Percentiles rank a stretch among this genome's conserved stretches.
phyloP scores from a whole-genome alignment of 1,140 invertebrate species.

The Danaus plexippus region DNA sequence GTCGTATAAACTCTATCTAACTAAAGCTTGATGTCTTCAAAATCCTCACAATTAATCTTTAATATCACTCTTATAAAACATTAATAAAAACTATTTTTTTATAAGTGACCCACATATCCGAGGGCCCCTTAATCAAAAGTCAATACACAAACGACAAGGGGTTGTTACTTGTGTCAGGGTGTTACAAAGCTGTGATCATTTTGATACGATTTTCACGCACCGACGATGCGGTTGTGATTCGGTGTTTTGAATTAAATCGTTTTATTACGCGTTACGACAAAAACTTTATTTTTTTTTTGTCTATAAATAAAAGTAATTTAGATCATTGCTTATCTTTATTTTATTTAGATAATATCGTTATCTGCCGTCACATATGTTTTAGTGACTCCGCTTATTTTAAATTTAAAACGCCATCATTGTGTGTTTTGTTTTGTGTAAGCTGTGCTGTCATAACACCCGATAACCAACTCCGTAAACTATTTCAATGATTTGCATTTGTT shows the following conservation, averaged over 20 bases:
- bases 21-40: no score
- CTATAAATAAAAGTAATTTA: not conserved
- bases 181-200: conserved; percentile 52
- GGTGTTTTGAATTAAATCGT: conserved; percentile 16
- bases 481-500: conserved; percentile 6
- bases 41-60: no score
- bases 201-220: conserved; percentile 55
- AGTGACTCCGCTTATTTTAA: no score
- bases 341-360: not conserved
- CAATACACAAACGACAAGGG: conserved; percentile 25
- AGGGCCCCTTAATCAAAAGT: conserved; percentile 4
- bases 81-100: no score
- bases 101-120: conserved; percentile 8
- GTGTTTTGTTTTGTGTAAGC: no score
- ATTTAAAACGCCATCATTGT: no score
- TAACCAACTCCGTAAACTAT: no score
- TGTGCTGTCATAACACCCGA: no score
- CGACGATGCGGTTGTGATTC: conserved; percentile 22
- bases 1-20: no score
- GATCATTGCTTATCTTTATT: not conserved
- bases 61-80: no score
- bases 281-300: conserved; percentile 1
- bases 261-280: not conserved
- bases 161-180: conserved; percentile 27
- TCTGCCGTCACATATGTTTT: no score